These are phyloP conservation scores for Zonitis immaculata DNA, from an alignment of 2,888 invertebrate species.

Conservation along the genomic window DNA sequence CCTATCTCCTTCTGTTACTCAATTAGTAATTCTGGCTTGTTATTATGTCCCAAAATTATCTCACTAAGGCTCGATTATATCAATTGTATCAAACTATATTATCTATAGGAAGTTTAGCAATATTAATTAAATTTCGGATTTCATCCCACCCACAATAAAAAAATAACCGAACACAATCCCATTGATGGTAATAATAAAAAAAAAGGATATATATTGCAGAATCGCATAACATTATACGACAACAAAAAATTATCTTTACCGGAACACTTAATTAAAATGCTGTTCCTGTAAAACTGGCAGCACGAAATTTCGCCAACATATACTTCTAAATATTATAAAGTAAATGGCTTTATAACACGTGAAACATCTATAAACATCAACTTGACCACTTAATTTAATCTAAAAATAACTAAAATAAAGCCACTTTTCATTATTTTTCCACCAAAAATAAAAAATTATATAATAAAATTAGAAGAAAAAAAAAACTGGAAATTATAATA, in stretches of 20 bases:
- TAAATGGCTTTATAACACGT: constrained; percentile 24
- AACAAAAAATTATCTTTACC: too few relatives aligned
- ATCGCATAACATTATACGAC: too few relatives aligned
- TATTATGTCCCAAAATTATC: constrained; percentile 42
- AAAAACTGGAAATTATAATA: background rate
- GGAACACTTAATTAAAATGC: background rate
- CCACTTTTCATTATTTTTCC: background rate
- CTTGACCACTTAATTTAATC: constrained; percentile 31
- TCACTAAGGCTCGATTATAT: constrained; percentile 40
- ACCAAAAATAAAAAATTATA: too few relatives aligned
- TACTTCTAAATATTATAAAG: background rate
- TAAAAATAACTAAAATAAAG: constrained; percentile 19
- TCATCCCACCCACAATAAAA: background rate
- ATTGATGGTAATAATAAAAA: too few relatives aligned
- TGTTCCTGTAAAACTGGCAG: background rate
- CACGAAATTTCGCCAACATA: background rate
- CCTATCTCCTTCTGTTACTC: constrained; percentile 28
- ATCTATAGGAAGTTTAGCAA: constrained; percentile 19
- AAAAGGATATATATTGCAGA: too few relatives aligned
- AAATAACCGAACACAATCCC: background rate
- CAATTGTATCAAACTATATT: constrained; percentile 29
- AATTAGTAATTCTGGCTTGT: constrained; percentile 42
- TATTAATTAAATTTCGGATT: background rate
- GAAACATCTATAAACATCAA: constrained; percentile 27
- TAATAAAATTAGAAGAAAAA: too few relatives aligned